Conservation (phyloP, 1,140 invertebrate species). For the Diploscapter pachys region DNA sequence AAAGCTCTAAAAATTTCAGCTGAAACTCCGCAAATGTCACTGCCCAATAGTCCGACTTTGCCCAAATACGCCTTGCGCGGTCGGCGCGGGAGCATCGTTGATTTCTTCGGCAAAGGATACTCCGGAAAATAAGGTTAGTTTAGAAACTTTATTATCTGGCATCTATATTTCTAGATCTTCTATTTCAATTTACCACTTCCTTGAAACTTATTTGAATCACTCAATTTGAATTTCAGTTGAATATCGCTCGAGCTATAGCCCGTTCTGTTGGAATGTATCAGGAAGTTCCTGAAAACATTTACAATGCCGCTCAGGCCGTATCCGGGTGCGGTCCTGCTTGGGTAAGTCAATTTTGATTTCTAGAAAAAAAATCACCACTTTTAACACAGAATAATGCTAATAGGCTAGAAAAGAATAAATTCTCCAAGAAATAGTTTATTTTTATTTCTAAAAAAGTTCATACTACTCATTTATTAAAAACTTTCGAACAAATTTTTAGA, state of each 20-base stretch:
- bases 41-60: slow-evolving; percentile 9
- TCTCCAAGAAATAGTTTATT: too few species aligned
- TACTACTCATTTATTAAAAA: too few species aligned
- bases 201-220: not conserved
- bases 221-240: slow-evolving; percentile 2
- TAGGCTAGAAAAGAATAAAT: too few species aligned
- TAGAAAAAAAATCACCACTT: too few species aligned
- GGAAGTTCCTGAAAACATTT: slow-evolving; percentile 68
- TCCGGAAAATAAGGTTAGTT: too few species aligned
- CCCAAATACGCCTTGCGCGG: slow-evolving; percentile 19
- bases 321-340: slow-evolving; percentile 91
- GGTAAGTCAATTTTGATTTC: slow-evolving; percentile 34
- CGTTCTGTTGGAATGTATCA: slow-evolving; percentile 26
- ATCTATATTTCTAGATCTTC: too few species aligned
- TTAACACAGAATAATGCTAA: too few species aligned
- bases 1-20: not conserved
- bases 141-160: too few species aligned
- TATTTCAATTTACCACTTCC: too few species aligned
- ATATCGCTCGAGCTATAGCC: slow-evolving; percentile 6
- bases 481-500: too few species aligned
- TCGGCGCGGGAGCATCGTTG: slow-evolving; percentile 3
- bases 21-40: not conserved
- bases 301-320: slow-evolving; percentile 84
- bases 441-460: too few species aligned
- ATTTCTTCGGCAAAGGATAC: too few species aligned